Evolutionary conservation across 2,113 vertebrate species (phyloP).

Genomic region (Scortum barcoo): DNA sequence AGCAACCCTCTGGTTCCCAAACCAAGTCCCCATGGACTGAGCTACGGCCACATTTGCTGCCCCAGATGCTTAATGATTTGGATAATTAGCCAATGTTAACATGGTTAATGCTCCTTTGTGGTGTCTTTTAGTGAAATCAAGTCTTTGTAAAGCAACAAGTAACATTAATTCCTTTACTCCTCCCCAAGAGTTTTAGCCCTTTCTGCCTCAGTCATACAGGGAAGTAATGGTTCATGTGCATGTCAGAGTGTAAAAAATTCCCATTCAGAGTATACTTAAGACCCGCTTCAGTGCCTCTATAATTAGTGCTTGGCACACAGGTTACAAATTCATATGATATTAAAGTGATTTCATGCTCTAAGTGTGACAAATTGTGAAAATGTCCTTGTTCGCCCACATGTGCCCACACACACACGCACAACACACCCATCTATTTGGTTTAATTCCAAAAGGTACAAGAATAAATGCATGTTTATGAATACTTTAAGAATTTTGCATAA

Average conservation of each 20-base stretch:
- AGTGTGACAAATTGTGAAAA: slow-evolving; percentile 56
- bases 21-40: no score
- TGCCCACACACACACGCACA: slow-evolving; percentile 28
- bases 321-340: slow-evolving; percentile 45
- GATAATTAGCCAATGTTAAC: background rate
- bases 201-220: background rate
- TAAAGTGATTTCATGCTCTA: slow-evolving; percentile 61
- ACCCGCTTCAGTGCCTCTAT: slow-evolving; percentile 30
- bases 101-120: background rate
- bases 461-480: slow-evolving; percentile 60
- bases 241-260: slow-evolving; percentile 18
- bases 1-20: no score
- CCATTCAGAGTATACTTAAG: slow-evolving; percentile 8
- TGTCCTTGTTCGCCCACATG: slow-evolving; percentile 5
- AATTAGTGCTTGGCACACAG: slow-evolving; percentile 39
- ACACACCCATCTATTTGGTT: slow-evolving; percentile 22
- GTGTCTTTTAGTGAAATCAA: background rate
- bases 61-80: background rate
- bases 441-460: slow-evolving; percentile 53
- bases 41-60: no score
- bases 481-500: slow-evolving; percentile 63
- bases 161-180: background rate
- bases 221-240: background rate
- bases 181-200: background rate
- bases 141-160: background rate